phyloP scores from a whole-genome alignment of 2,888 invertebrate species.

The Cephonodes hylas region DNA sequence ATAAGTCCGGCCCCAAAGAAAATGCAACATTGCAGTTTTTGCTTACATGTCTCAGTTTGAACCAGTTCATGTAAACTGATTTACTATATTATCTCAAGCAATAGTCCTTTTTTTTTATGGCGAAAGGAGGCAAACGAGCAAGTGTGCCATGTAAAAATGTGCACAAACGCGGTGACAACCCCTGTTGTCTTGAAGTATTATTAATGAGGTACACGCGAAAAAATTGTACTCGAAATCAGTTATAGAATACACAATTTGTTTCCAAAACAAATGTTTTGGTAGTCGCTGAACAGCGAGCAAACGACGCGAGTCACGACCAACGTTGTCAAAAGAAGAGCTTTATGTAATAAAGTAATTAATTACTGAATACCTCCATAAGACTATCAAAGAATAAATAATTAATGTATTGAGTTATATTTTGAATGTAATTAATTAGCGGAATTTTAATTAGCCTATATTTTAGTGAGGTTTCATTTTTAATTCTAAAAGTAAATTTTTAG shows the following conservation, averaged over 20 bases:
- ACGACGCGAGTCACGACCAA: background rate
- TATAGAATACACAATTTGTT: background rate
- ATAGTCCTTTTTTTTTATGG: no score
- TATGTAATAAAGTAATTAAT: background rate
- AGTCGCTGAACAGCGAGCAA: background rate
- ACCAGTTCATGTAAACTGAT: no score
- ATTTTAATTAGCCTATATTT: background rate
- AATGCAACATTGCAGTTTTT: no score
- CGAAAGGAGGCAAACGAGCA: no score
- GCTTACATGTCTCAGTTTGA: no score
- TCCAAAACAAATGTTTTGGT: background rate
- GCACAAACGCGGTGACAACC: no score
- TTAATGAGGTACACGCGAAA: background rate
- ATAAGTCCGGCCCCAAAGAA: no score
- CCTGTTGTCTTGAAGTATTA: background rate
- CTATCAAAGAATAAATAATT: background rate
- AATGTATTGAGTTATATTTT: background rate
- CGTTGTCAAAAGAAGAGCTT: background rate
- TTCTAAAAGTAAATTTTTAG: background rate
- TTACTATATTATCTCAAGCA: no score
- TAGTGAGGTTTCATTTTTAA: background rate
- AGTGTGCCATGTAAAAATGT: no score
- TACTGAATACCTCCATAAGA: background rate
- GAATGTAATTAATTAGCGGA: background rate
- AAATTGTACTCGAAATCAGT: background rate